Evolutionary conservation across 2,888 invertebrate species (phyloP), one percentile per base, ranked within the genome.

Genomic region (Troilus luridus): DNA sequence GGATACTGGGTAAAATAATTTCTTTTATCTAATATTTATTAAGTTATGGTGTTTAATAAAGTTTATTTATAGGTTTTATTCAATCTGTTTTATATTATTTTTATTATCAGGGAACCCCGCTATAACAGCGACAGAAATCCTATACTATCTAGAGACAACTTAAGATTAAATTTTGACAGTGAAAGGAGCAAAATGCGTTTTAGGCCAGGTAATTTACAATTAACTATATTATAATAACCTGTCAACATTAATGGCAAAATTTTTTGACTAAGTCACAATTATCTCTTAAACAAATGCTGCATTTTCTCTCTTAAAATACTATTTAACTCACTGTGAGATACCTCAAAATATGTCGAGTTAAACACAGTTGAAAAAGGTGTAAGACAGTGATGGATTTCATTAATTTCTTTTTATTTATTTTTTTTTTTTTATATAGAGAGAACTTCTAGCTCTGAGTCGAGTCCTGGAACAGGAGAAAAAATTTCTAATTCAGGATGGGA

Each of bases 401-500:
- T 67, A 14, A 67, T 67, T 24, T 24, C 0, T 67, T 67, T 14
- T 5, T 2, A 24, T 14, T 5, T 2, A 24, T 91, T 88, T 88
- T n/a, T 88, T 62, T 41, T 59, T 56, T n/a, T 88, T 11, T 17
- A 60, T 58, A n/a, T 88, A 92, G 92, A 92, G 64, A 92, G 90
- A 59, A 92, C 95, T 92, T 95, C 95, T 1, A 96, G 95, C 67
- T 95, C 95, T 0, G 93, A 94, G 88, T 93, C 93, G 24, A 95
- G 95, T 91, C 95, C 95, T 12, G 95, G 95, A 59, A 95, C 96
- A 0, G 95, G 95, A 0, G 96, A 96, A 92, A 95, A 95, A 91
- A 96, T 96, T 93, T 95, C 95, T 91, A 95, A 96, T 92, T 96
- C 97, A 8, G 97, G 98, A 81, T 99, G 99, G 99, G 98, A 99